Evolutionary conservation across 2,113 vertebrate species (phyloP).

Genomic region (Oryctolagus cuniculus): mOryCun1.1 NC_091439.1:106723001-106723500

Average conservation of each 20-base stretch:
- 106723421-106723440: conserved; percentile 37
- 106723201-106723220: neutral
- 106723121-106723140: neutral
- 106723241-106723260: neutral
- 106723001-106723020: neutral
- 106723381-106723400: neutral
- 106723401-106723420: conserved; percentile 13
- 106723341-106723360: neutral
- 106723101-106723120: neutral
- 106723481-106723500: conserved; percentile 26
- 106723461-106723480: conserved; percentile 48
- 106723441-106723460: conserved; percentile 45
- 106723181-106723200: neutral
- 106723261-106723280: neutral
- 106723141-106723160: neutral
- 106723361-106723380: neutral
- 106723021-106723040: neutral
- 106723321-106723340: neutral
- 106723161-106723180: neutral
- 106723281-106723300: neutral
- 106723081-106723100: neutral
- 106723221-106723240: neutral
- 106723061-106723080: neutral
- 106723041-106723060: neutral
- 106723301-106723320: neutral